Evolutionary conservation across 2,113 vertebrate genomes (phyloP).

Genomic region (Urocolius indicus): DNA sequence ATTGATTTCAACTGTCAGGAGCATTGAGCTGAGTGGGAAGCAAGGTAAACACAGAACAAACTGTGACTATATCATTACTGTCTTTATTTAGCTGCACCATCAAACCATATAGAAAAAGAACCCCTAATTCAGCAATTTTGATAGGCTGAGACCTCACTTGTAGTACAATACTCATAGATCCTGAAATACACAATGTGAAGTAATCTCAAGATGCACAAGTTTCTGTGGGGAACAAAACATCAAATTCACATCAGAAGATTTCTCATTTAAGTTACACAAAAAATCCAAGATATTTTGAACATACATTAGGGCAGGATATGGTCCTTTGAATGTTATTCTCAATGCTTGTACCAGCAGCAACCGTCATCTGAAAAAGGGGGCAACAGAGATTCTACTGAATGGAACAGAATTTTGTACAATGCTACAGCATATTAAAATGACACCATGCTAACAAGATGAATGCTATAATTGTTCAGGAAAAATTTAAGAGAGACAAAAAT

Average conservation of each 20-base stretch:
- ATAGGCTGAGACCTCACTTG: constrained; percentile 50
- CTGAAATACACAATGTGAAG: constrained; percentile 14
- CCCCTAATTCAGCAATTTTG: background rate
- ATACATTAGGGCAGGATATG: constrained; percentile 80
- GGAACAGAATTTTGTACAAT: constrained; percentile 42
- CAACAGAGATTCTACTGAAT: constrained; percentile 73
- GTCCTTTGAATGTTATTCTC: constrained; percentile 81
- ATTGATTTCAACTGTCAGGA: constrained; percentile 28
- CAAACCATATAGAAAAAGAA: background rate
- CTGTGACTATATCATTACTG: background rate
- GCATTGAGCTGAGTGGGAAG: background rate
- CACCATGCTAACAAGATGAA: background rate
- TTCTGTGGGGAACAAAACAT: constrained; percentile 26
- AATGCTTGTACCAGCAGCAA: constrained; percentile 78
- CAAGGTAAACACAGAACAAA: constrained; percentile 8
- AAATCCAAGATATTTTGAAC: constrained; percentile 70
- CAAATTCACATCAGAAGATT: constrained; percentile 55
- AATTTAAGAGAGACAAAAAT: background rate
- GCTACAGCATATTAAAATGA: constrained; percentile 38
- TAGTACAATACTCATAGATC: constrained; percentile 67
- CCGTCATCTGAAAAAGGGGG: constrained; percentile 78
- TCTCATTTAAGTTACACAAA: constrained; percentile 33
- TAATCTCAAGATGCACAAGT: background rate
- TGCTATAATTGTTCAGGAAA: background rate
- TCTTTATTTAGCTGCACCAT: background rate